These are phyloP conservation scores for Dolichopus griseipennis DNA, from an alignment of 2,888 invertebrate species.

Conservation along the genomic window DNA sequence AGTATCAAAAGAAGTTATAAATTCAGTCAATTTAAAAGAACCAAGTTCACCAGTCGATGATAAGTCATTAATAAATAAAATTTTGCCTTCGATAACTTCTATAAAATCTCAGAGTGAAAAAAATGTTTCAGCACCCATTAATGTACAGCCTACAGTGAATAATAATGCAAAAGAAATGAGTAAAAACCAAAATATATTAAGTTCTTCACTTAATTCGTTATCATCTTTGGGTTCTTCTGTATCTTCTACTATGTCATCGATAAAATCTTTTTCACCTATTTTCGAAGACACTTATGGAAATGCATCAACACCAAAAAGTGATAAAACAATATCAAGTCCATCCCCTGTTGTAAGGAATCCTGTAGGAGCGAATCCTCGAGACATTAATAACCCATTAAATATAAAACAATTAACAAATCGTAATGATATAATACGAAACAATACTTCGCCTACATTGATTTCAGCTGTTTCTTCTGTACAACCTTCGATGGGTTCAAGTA, in stretches of 20 bases:
- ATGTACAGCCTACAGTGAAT: background rate
- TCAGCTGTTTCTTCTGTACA: background rate
- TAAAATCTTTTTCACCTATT: slow-evolving; percentile 19
- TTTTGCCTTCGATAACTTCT: background rate
- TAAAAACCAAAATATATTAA: background rate
- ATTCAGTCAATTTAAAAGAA: background rate
- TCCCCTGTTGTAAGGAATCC: slow-evolving; percentile 52
- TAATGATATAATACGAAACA: slow-evolving; percentile 21
- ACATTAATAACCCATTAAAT: slow-evolving; percentile 77
- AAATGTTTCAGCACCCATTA: background rate
- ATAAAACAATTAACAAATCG: slow-evolving; percentile 80
- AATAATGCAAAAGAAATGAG: background rate
- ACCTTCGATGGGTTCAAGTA: background rate
- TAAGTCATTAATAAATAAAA: slow-evolving; percentile 1
- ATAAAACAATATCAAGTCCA: slow-evolving; percentile 8
- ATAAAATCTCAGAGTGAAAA: background rate
- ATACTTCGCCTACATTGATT: background rate
- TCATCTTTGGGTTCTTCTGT: background rate
- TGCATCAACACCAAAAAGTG: slow-evolving; percentile 29
- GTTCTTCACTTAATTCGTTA: background rate
- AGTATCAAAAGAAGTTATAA: background rate
- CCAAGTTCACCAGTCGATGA: background rate
- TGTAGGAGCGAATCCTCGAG: slow-evolving; percentile 79
- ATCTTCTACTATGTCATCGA: background rate
- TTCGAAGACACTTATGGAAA: slow-evolving; percentile 25